Conservation (phyloP, 2,888 invertebrate species). For the Drosophila leonis region DNA sequence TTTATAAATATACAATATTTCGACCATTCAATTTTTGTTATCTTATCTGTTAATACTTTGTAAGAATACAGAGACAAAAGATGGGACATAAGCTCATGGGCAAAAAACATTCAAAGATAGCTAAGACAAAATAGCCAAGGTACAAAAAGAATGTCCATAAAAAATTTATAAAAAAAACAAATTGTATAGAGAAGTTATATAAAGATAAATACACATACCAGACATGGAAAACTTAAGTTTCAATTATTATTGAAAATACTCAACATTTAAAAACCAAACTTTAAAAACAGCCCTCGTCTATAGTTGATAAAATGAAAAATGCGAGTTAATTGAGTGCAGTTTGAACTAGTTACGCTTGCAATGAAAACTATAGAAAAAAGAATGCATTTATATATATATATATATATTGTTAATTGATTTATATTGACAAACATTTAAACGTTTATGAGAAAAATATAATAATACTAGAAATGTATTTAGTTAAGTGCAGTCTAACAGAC, state of each 20-base stretch:
- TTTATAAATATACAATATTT: background rate
- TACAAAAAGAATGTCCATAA: too few relatives aligned
- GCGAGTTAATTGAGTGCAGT: constrained; percentile 55
- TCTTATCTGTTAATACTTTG: too few relatives aligned
- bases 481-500: constrained; percentile 3
- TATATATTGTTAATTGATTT: constrained; percentile 9
- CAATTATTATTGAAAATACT: background rate
- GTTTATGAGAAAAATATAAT: background rate
- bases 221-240: background rate
- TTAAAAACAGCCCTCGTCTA: background rate
- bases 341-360: constrained; percentile 34
- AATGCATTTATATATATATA: background rate
- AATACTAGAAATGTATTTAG: background rate
- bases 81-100: too few relatives aligned
- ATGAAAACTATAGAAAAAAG: constrained; percentile 4
- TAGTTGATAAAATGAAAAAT: constrained; percentile 6
- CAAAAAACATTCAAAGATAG: too few relatives aligned
- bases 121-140: too few relatives aligned
- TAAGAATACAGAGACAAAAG: too few relatives aligned
- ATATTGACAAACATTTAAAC: constrained; percentile 1
- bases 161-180: too few relatives aligned
- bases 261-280: background rate
- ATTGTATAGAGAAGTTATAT: too few relatives aligned
- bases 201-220: too few relatives aligned
- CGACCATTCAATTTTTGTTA: too few relatives aligned